phyloP scores from a whole-genome alignment of 2,888 invertebrate species.

The Perithous albicinctus region DNA sequence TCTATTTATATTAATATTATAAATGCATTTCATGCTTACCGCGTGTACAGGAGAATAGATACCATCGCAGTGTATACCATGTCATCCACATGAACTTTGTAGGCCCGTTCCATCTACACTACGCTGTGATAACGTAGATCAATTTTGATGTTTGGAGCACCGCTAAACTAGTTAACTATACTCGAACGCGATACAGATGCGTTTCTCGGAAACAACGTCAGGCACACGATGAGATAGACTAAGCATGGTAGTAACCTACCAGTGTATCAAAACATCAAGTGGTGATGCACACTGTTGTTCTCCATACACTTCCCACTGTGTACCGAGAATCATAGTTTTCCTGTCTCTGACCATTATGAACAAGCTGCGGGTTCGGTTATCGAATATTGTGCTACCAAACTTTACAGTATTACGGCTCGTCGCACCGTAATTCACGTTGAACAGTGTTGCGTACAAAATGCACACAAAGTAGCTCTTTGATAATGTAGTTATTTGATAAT shows the following conservation, averaged over 20 bases:
- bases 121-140: constrained; percentile 29
- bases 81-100: background rate
- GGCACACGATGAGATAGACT: constrained; percentile 44
- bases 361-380: constrained; percentile 29
- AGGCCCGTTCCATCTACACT: background rate
- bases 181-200: constrained; percentile 30
- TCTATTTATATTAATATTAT: background rate
- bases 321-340: constrained; percentile 20
- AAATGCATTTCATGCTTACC: background rate
- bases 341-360: constrained; percentile 28
- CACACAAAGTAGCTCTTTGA: constrained; percentile 3
- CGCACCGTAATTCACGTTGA: background rate
- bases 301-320: background rate
- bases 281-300: constrained; percentile 3
- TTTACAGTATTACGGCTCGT: constrained; percentile 28
- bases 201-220: constrained; percentile 58
- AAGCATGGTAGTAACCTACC: background rate
- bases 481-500: background rate
- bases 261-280: constrained; percentile 22
- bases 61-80: background rate
- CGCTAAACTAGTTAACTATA: constrained; percentile 65
- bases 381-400: constrained; percentile 24
- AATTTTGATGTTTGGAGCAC: constrained; percentile 25
- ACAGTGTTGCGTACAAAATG: background rate
- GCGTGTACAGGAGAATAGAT: background rate